A percentile compares a stretch with the other conserved stretches of the same genome.
Conservation (phyloP, 2,797 vertebrate species). For the Paedocypris micromegethes region DNA sequence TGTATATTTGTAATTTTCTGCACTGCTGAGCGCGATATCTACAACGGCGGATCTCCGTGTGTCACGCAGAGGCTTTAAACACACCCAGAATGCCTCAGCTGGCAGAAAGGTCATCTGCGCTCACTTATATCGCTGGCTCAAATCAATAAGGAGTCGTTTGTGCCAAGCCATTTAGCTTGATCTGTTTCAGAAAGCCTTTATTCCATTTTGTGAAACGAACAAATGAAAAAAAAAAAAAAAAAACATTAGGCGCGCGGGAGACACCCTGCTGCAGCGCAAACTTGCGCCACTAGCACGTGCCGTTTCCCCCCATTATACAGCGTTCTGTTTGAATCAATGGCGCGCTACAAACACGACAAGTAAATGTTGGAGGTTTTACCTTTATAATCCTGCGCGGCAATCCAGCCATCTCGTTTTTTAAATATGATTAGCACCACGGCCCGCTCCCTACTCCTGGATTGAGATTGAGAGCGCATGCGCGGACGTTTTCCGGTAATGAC, state of each 20-base stretch:
- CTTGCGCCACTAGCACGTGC: slow-evolving; percentile 19
- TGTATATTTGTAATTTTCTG: neutral
- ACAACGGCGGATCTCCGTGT: slow-evolving; percentile 4
- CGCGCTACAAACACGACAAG: neutral
- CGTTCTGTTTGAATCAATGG: neutral
- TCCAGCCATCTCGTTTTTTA: slow-evolving; percentile 86
- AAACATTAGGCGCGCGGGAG: slow-evolving; percentile 9
- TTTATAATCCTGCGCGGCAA: slow-evolving; percentile 94
- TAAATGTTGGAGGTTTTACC: slow-evolving; percentile 55
- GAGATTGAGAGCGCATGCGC: slow-evolving; percentile 56
- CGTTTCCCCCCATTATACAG: neutral
- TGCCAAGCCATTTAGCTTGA: too few relatives aligned
- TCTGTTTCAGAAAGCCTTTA: neutral
- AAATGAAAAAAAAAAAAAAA: neutral
- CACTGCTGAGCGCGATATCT: neutral
- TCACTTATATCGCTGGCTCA: neutral
- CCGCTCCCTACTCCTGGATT: slow-evolving; percentile 66
- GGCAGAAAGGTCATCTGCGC: neutral
- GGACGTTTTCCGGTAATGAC: slow-evolving; percentile 64
- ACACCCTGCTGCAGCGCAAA: slow-evolving; percentile 15
- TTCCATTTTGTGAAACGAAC: neutral
- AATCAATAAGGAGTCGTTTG: neutral
- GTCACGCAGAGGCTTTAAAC: slow-evolving; percentile 9
- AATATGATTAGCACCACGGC: slow-evolving; percentile 73
- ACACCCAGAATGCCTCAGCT: slow-evolving; percentile 10